Conservation (phyloP, 2,888 invertebrate species). For the Lasioglossum calceatum region DNA sequence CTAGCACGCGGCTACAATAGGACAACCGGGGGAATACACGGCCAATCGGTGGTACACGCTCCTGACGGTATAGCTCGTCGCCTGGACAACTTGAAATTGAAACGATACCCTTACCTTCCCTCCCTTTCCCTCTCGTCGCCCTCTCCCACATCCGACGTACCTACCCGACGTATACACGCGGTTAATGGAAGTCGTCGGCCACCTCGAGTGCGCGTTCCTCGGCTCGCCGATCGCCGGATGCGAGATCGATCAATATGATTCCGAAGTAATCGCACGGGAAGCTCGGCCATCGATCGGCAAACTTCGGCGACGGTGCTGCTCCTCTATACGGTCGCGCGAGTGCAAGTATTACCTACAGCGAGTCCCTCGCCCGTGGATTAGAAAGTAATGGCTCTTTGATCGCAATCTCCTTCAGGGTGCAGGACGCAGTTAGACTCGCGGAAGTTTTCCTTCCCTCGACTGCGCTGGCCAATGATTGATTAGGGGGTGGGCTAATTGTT, state of each 20-base stretch:
- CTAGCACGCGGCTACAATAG: slow-evolving; percentile 31
- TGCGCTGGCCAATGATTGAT: neutral
- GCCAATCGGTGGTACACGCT: slow-evolving; percentile 37
- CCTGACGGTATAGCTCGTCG: slow-evolving; percentile 32
- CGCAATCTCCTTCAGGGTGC: neutral
- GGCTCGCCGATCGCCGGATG: neutral
- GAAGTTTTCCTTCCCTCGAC: neutral
- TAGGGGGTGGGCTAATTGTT: neutral
- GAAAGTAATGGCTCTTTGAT: slow-evolving; percentile 3
- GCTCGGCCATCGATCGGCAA: neutral
- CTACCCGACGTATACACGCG: neutral
- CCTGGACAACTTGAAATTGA: slow-evolving; percentile 33
- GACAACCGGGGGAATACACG: slow-evolving; percentile 37
- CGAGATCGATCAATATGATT: slow-evolving; percentile 4
- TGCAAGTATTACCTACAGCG: neutral
- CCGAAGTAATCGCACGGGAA: neutral
- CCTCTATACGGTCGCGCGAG: neutral
- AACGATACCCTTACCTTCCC: slow-evolving; percentile 14
- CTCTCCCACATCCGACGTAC: neutral
- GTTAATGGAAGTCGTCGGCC: slow-evolving; percentile 25
- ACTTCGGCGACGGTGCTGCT: neutral
- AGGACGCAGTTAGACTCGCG: neutral
- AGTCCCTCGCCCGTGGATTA: neutral
- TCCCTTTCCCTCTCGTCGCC: neutral
- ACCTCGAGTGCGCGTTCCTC: slow-evolving; percentile 8